Conservation (phyloP, 1,140 invertebrate species). For the Parasteatoda tepidariorum region DNA sequence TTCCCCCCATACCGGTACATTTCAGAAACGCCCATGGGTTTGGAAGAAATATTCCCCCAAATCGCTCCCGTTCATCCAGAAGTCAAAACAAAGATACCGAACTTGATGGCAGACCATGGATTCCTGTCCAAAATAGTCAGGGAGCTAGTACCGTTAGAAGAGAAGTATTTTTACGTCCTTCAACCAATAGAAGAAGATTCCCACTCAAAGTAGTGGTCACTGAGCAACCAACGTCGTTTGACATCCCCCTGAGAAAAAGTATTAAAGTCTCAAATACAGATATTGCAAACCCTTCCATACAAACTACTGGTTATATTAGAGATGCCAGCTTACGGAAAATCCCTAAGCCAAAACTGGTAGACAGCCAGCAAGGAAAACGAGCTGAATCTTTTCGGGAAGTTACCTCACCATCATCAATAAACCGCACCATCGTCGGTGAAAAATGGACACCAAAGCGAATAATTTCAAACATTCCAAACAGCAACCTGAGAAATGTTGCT, state of each 20-base stretch:
- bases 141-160: not conserved
- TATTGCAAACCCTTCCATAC: not conserved
- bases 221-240: not conserved
- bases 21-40: not conserved
- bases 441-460: slow-evolving; percentile 29
- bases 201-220: not conserved
- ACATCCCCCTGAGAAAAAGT: slow-evolving; percentile 35
- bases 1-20: slow-evolving; percentile 16
- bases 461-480: not conserved
- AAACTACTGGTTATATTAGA: slow-evolving; percentile 33
- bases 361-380: not conserved
- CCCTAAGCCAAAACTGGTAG: not conserved
- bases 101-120: not conserved
- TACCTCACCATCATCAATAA: not conserved
- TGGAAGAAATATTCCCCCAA: not conserved
- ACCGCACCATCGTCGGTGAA: not conserved
- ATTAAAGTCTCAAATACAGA: slow-evolving; percentile 3
- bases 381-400: not conserved
- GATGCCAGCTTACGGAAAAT: not conserved
- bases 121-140: not conserved
- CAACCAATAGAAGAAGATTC: no score
- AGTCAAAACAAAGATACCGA: not conserved
- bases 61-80: not conserved
- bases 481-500: not conserved
- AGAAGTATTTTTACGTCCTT: not conserved